Evolutionary conservation across 2,113 vertebrate species (phyloP).

Genomic region (Micromys minutus): DNA sequence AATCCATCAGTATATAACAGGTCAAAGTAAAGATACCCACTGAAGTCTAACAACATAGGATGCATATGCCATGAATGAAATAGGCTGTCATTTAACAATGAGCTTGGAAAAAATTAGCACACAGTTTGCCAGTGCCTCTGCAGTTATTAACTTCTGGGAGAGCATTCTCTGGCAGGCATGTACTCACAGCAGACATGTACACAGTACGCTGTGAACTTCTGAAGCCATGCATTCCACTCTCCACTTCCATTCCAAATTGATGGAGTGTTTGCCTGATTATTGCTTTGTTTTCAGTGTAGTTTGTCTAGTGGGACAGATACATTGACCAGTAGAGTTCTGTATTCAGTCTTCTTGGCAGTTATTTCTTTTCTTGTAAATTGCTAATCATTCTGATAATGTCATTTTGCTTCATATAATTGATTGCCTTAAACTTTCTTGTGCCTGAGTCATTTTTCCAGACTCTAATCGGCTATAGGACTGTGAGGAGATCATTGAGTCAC

Average conservation of each 20-base stretch:
- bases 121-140: not conserved
- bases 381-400: not conserved
- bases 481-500: not conserved
- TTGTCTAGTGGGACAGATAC: not conserved
- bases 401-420: not conserved
- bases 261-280: not conserved
- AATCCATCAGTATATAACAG: not conserved
- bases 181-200: not conserved
- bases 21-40: not conserved
- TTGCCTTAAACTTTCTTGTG: conserved; percentile 13
- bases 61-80: not conserved
- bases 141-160: not conserved
- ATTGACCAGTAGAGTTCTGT: not conserved
- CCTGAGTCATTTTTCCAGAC: not conserved
- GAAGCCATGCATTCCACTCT: too few relatives aligned
- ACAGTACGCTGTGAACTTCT: not conserved
- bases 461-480: not conserved
- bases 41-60: not conserved
- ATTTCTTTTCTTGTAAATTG: conserved; percentile 34
- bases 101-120: not conserved
- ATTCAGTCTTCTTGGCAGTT: conserved; percentile 4
- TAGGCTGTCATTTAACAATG: not conserved
- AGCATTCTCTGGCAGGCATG: not conserved
- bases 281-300: not conserved
- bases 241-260: not conserved